Percentiles rank a stretch among this genome's conserved stretches.
phyloP scores from a whole-genome alignment of 2,888 invertebrate genomes.

The Polydrusus pterygomalis region DNA sequence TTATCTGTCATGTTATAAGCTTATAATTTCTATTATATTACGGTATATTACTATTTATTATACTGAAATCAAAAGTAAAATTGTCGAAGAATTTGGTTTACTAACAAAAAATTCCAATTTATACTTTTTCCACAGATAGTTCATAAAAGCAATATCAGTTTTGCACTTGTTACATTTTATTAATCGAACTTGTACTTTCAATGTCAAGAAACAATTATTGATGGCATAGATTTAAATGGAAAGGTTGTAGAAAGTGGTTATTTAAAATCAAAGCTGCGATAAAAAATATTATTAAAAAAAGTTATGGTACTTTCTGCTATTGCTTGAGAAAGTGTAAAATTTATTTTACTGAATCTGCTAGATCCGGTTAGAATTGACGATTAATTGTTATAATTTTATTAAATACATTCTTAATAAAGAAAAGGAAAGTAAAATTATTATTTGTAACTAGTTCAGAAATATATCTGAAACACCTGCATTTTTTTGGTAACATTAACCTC shows the following conservation, averaged over 20 bases:
- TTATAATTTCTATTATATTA: too few relatives aligned
- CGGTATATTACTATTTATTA: too few relatives aligned
- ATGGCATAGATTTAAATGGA: conserved; percentile 48
- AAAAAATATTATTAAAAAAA: conserved; percentile 47
- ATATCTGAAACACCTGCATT: too few relatives aligned
- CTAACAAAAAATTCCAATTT: too few relatives aligned
- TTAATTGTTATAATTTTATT: conserved; percentile 16
- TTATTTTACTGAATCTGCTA: conserved; percentile 36
- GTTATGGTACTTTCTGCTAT: conserved; percentile 41
- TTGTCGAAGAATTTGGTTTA: background rate
- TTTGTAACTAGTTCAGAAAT: too few relatives aligned
- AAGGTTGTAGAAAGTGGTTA: conserved; percentile 49
- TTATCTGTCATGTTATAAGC: too few relatives aligned
- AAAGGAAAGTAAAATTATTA: too few relatives aligned
- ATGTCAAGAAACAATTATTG: conserved; percentile 45
- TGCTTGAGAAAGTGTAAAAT: conserved; percentile 44
- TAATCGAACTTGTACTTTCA: conserved; percentile 43
- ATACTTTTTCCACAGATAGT: too few relatives aligned
- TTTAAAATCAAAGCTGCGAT: conserved; percentile 33
- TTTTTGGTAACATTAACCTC: too few relatives aligned
- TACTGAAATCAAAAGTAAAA: too few relatives aligned
- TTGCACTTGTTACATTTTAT: conserved; percentile 5
- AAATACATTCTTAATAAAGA: background rate
- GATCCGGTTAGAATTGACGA: conserved; percentile 43
- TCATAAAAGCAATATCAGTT: too few relatives aligned